phyloP scores from a whole-genome alignment of 2,888 invertebrate species.

The Zele albiditarsus region DNA sequence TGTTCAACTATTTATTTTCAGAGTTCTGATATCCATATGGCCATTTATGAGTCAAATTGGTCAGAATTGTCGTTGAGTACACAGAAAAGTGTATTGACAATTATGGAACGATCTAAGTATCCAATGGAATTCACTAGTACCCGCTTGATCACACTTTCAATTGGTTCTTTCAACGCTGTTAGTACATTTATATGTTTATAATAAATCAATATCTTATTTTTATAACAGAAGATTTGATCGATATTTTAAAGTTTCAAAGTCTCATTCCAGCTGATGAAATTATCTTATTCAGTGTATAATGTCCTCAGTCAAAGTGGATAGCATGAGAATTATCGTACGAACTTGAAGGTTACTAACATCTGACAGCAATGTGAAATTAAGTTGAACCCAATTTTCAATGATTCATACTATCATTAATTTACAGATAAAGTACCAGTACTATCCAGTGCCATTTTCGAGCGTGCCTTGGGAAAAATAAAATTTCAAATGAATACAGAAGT shows the following conservation, averaged over 20 bases:
- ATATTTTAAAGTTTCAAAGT: too few species aligned
- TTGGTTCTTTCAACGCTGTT: slow-evolving; percentile 58
- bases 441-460: too few species aligned
- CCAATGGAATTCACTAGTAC: slow-evolving; percentile 57
- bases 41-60: slow-evolving; percentile 60
- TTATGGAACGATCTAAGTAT: slow-evolving; percentile 52
- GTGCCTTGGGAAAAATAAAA: too few species aligned
- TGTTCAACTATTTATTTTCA: slow-evolving; percentile 5
- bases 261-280: background rate
- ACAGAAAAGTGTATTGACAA: slow-evolving; percentile 49
- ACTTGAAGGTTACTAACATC: too few species aligned
- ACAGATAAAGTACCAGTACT: too few species aligned
- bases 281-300: background rate
- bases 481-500: too few species aligned
- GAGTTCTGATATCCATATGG: slow-evolving; percentile 53
- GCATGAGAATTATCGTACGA: too few species aligned
- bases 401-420: too few species aligned
- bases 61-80: slow-evolving; percentile 40
- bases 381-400: too few species aligned
- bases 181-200: slow-evolving; percentile 16
- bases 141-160: slow-evolving; percentile 54
- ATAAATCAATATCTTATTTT: too few species aligned
- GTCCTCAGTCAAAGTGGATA: background rate
- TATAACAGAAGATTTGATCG: too few species aligned
- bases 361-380: too few species aligned